Percentiles rank a stretch among this genome's conserved stretches.
These are phyloP conservation scores for Enteromius afrohamiltoni DNA, from an alignment of 2,797 vertebrate species.

Conservation along the genomic window DNA sequence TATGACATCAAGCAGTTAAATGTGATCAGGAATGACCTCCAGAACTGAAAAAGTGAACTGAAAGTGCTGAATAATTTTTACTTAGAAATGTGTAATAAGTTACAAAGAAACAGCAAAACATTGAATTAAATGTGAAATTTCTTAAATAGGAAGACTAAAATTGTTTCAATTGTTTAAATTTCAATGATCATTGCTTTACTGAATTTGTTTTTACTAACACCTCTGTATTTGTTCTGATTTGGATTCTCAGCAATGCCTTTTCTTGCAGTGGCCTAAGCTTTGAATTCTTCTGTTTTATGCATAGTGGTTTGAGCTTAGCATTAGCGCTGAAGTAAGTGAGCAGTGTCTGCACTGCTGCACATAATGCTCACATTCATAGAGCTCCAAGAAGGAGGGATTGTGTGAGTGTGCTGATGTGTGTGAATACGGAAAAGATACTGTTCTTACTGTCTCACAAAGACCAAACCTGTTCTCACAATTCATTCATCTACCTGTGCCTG, in stretches of 20 bases:
- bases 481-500: background rate
- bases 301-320: background rate
- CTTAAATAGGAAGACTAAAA: background rate
- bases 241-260: background rate
- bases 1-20: background rate
- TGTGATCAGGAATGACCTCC: background rate
- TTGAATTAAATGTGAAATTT: background rate
- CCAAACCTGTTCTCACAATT: constrained; percentile 26
- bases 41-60: background rate
- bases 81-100: background rate
- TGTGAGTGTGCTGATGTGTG: constrained; percentile 48
- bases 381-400: constrained; percentile 55
- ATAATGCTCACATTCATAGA: constrained; percentile 63
- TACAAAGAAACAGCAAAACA: background rate
- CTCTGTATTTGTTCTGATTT: background rate
- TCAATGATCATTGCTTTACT: background rate
- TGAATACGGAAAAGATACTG: constrained; percentile 31
- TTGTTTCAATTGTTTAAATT: too few species aligned
- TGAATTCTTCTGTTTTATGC: background rate
- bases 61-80: background rate
- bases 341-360: background rate
- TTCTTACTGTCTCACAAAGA: background rate
- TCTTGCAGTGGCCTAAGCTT: background rate
- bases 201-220: background rate
- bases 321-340: background rate